Evolutionary conservation across 2,888 invertebrate species (phyloP).

Genomic region (Mycalesis mineus): DNA sequence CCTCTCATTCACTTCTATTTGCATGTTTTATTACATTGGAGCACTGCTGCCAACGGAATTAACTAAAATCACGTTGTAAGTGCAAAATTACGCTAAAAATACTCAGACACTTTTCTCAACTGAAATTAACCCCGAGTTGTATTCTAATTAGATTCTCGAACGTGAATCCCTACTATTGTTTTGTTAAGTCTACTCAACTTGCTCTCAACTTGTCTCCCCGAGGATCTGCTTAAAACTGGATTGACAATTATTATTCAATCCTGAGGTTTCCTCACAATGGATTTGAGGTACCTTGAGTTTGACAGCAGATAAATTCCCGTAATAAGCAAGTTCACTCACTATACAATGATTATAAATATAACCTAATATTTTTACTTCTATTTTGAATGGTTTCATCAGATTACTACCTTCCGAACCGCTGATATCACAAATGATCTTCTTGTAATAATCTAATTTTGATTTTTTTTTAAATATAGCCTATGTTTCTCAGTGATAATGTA

Average conservation of each 20-base stretch:
- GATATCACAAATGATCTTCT: no score
- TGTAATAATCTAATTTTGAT: no score
- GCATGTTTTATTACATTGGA: slow-evolving; percentile 33
- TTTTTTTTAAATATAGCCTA: no score
- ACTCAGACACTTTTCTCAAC: background rate
- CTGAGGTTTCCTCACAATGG: background rate
- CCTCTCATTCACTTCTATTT: slow-evolving; percentile 25
- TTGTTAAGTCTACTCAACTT: background rate
- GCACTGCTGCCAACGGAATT: slow-evolving; percentile 2
- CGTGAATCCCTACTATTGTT: background rate
- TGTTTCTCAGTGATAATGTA: no score
- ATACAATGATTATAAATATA: no score
- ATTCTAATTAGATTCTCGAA: slow-evolving; percentile 5
- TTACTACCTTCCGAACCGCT: no score
- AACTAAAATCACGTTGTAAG: slow-evolving; percentile 7
- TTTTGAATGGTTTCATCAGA: no score
- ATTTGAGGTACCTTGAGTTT: background rate
- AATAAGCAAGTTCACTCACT: background rate
- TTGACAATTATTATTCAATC: background rate
- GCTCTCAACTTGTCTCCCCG: background rate
- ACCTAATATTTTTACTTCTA: no score
- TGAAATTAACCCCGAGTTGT: slow-evolving; percentile 1
- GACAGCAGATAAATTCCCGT: background rate
- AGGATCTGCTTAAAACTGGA: background rate
- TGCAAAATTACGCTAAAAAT: slow-evolving; percentile 10